These are phyloP conservation scores for Spilarctia lutea DNA, from an alignment of 2,888 invertebrate species.

Conservation along the genomic window DNA sequence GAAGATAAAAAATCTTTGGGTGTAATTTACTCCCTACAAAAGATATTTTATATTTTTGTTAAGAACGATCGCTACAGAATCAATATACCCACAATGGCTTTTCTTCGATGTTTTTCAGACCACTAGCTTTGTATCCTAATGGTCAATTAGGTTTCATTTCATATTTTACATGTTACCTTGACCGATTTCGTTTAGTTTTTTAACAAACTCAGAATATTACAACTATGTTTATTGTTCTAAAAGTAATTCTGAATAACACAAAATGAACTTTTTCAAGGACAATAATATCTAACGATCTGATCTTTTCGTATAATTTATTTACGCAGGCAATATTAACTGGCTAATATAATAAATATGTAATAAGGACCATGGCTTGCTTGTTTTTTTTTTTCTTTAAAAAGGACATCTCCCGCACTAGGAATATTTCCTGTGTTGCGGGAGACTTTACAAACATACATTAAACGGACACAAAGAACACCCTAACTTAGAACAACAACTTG, in stretches of 20 bases:
- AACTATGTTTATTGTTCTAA: not conserved
- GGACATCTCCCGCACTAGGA: no score
- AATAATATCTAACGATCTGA: not conserved
- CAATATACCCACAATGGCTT: constrained; percentile 50
- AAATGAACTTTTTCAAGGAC: not conserved
- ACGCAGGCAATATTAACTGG: not conserved
- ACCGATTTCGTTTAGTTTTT: not conserved
- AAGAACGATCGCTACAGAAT: constrained; percentile 56
- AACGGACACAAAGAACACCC: no score
- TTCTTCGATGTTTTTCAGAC: constrained; percentile 34
- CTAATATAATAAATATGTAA: not conserved
- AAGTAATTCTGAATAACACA: not conserved
- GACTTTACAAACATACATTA: no score
- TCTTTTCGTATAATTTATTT: not conserved
- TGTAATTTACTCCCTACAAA: constrained; percentile 58
- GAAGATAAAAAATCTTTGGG: constrained; percentile 25
- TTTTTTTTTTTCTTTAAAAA: no score
- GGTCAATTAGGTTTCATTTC: not conserved
- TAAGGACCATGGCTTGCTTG: no score
- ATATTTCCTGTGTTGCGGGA: no score
- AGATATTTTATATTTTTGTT: constrained; percentile 51
- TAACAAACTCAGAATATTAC: not conserved
- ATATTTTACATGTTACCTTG: not conserved
- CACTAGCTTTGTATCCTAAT: constrained; percentile 15
- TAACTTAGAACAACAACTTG: no score